Conservation (phyloP, 2,797 vertebrate species). For the Protosalanx chinensis region DNA sequence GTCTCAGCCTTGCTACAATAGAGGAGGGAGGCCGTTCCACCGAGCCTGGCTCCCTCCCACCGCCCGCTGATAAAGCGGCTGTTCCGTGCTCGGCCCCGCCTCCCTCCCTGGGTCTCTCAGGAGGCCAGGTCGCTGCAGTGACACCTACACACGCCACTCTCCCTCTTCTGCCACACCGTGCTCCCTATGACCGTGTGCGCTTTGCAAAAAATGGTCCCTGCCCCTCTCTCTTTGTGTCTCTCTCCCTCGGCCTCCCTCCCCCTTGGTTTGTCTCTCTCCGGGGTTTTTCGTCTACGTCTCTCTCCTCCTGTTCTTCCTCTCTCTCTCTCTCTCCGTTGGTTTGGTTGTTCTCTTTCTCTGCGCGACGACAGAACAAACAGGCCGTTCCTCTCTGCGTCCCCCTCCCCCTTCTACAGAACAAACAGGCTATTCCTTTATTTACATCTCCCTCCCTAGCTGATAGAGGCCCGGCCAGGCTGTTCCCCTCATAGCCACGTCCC, state of each 20-base stretch:
- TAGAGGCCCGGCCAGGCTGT: constrained; percentile 22
- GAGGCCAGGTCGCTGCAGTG: too few species aligned
- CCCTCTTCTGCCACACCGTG: background rate
- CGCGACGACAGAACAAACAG: constrained; percentile 43
- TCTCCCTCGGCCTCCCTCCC: background rate
- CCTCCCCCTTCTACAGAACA: constrained; percentile 33
- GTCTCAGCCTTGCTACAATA: constrained; percentile 40
- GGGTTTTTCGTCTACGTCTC: background rate
- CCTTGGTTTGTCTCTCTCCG: background rate
- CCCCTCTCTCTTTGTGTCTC: background rate
- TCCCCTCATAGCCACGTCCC: constrained; percentile 10
- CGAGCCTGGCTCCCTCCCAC: constrained; percentile 37
- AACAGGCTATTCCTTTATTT: constrained; percentile 55
- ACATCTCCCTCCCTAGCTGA: constrained; percentile 44
- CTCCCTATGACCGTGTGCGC: background rate
- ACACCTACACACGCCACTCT: too few species aligned
- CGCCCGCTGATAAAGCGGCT: constrained; percentile 23
- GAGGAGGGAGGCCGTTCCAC: constrained; percentile 37
- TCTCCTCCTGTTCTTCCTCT: constrained; percentile 10
- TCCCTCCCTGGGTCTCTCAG: background rate
- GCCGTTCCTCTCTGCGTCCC: constrained; percentile 16
- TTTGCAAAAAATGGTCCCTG: background rate
- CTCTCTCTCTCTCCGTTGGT: background rate
- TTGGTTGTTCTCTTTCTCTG: background rate
- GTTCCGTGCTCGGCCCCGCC: background rate